These are phyloP conservation scores for Embidobia sp. DNA, from an alignment of 2,888 invertebrate genomes.

Conservation along the genomic window DNA sequence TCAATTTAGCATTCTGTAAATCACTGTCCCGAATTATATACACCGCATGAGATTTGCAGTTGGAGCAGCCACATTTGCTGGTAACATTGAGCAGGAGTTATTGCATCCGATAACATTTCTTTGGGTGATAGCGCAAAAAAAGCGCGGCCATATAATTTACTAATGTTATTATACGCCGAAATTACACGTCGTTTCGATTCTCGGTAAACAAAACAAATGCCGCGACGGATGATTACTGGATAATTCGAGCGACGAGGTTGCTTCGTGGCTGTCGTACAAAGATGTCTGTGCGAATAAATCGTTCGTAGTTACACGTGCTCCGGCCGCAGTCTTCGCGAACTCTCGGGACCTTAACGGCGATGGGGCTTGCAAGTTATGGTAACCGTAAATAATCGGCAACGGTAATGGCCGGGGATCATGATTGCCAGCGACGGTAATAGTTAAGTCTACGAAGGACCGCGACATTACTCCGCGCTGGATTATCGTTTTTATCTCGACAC, in stretches of 20 bases:
- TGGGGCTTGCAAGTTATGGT: slow-evolving; percentile 71
- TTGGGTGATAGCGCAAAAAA: slow-evolving; percentile 17
- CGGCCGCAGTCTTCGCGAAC: slow-evolving; percentile 52
- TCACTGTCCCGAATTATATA: too few relatives aligned
- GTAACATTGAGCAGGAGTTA: too few relatives aligned
- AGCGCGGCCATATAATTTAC: slow-evolving; percentile 18
- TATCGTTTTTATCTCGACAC: slow-evolving; percentile 28
- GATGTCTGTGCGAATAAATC: slow-evolving; percentile 69
- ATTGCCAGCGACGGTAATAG: slow-evolving; percentile 59
- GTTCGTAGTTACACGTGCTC: slow-evolving; percentile 70
- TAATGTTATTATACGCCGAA: slow-evolving; percentile 39
- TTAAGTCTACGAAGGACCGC: slow-evolving; percentile 24
- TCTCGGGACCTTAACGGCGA: slow-evolving; percentile 71
- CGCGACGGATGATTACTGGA: slow-evolving; percentile 48
- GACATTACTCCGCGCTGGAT: slow-evolving; percentile 29
- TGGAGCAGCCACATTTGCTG: too few relatives aligned
- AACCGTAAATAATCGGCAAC: slow-evolving; percentile 76
- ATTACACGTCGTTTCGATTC: slow-evolving; percentile 40
- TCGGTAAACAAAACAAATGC: slow-evolving; percentile 48
- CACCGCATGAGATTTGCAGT: too few relatives aligned
- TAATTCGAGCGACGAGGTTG: slow-evolving; percentile 50
- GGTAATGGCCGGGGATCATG: slow-evolving; percentile 67
- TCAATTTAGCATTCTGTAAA: too few relatives aligned
- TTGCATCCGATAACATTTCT: slow-evolving; percentile 17
- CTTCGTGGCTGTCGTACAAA: slow-evolving; percentile 55